Conservation (phyloP, 2,113 vertebrate species). For the Labeo rohita region DNA sequence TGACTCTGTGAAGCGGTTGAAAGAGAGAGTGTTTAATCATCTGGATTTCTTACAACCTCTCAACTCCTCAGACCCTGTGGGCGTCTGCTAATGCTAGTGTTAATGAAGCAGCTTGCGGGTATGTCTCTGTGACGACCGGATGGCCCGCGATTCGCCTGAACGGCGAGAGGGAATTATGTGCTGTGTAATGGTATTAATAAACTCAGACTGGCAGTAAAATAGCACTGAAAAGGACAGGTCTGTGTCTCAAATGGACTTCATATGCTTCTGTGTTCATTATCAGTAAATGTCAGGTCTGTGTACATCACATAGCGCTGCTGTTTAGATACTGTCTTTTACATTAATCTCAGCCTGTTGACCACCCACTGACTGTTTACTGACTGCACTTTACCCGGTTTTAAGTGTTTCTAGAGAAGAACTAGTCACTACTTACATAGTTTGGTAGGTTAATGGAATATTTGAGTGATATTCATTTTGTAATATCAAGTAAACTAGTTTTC, state of each 20-base stretch:
- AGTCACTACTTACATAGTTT: too few species aligned
- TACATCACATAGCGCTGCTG: not conserved
- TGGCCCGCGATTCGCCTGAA: not conserved
- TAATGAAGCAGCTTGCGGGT: conserved; percentile 29
- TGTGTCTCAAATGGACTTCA: not conserved
- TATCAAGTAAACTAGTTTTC: too few species aligned
- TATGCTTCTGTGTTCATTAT: not conserved
- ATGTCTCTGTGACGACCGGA: conserved; percentile 24
- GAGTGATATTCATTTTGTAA: too few species aligned
- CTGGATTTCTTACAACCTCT: conserved; percentile 12
- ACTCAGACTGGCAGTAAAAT: not conserved
- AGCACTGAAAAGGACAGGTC: not conserved
- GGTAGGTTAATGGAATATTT: too few species aligned
- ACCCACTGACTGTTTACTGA: too few species aligned
- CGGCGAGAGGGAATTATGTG: not conserved
- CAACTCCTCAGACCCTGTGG: conserved; percentile 17
- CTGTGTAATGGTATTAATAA: not conserved
- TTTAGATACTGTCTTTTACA: not conserved
- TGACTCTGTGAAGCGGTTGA: not conserved
- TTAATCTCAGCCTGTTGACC: too few species aligned
- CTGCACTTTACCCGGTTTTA: too few species aligned
- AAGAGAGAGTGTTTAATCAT: not conserved
- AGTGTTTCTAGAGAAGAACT: too few species aligned
- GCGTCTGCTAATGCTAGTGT: conserved; percentile 14
- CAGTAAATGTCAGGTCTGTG: not conserved